Percentiles rank a stretch among this genome's conserved stretches.
Evolutionary conservation across 2,888 invertebrate species (phyloP).

Genomic region (Dolichopus griseipennis): DNA sequence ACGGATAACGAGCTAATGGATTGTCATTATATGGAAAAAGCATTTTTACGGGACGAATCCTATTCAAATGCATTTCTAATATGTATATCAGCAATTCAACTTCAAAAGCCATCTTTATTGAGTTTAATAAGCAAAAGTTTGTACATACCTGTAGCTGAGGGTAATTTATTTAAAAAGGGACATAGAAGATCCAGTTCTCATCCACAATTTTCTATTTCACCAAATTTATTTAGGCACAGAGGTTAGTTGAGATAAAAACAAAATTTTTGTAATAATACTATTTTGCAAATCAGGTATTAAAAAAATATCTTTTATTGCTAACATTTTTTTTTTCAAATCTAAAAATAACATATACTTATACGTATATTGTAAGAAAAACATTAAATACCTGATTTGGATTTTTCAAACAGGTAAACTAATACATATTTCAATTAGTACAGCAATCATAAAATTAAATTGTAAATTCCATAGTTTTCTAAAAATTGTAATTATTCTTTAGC

Average conservation of each 20-base stretch:
- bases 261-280: no score
- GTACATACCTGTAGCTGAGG: constrained; percentile 28
- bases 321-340: no score
- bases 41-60: constrained; percentile 52
- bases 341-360: no score
- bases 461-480: no score
- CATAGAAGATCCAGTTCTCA: constrained; percentile 48
- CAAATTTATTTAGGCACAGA: constrained; percentile 15
- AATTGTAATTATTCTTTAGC: no score
- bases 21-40: constrained; percentile 49
- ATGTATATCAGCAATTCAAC: constrained; percentile 55
- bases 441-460: no score
- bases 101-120: constrained; percentile 52
- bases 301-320: no score
- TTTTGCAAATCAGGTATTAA: no score
- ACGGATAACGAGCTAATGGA: constrained; percentile 53
- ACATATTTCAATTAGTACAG: no score
- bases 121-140: constrained; percentile 54
- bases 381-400: no score
- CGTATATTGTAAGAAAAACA: no score
- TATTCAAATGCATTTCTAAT: constrained; percentile 54
- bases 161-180: constrained; percentile 22
- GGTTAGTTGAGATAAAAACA: not conserved
- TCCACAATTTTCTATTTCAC: constrained; percentile 47
- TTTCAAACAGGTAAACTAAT: no score